Evolutionary conservation across 2,113 vertebrate species (phyloP).

Genomic region (Lampris megalopsis): DNA sequence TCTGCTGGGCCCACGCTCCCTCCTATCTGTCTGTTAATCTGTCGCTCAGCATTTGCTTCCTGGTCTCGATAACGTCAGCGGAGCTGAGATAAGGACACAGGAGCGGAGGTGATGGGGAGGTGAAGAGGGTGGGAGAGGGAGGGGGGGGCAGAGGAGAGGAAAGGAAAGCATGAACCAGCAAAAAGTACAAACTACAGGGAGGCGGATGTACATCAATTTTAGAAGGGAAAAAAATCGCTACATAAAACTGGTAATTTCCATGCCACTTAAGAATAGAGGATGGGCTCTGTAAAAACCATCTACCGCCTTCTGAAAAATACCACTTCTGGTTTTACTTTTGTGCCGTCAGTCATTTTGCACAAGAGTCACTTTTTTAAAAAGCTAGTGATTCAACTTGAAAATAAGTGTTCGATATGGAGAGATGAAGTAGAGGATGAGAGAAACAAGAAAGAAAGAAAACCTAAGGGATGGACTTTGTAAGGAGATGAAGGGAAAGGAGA

Average conservation of each 20-base stretch:
- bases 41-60: conserved; percentile 42
- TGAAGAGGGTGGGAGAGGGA: conserved; percentile 20
- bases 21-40: conserved; percentile 35
- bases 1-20: conserved; percentile 18
- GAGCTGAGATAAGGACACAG: conserved; percentile 50
- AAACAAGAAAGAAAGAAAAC: too few species aligned
- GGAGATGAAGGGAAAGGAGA: too few species aligned
- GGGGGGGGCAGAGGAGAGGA: conserved; percentile 1
- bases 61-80: conserved; percentile 29
- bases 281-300: background rate
- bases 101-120: conserved; percentile 22
- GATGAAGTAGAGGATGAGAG: too few species aligned
- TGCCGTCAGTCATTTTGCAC: background rate
- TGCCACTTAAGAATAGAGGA: background rate
- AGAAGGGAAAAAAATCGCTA: background rate
- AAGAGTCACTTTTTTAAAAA: too few species aligned
- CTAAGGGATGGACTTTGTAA: too few species aligned
- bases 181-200: too few species aligned
- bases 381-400: too few species aligned
- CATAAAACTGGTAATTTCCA: too few species aligned
- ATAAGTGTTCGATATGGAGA: too few species aligned
- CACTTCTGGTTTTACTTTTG: background rate
- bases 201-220: conserved; percentile 16
- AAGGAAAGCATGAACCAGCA: background rate
- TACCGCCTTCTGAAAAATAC: background rate